Percentiles rank a stretch among this genome's conserved stretches.
Evolutionary conservation across 2,113 vertebrate genomes (phyloP).

Genomic region (Colius striatus): DNA sequence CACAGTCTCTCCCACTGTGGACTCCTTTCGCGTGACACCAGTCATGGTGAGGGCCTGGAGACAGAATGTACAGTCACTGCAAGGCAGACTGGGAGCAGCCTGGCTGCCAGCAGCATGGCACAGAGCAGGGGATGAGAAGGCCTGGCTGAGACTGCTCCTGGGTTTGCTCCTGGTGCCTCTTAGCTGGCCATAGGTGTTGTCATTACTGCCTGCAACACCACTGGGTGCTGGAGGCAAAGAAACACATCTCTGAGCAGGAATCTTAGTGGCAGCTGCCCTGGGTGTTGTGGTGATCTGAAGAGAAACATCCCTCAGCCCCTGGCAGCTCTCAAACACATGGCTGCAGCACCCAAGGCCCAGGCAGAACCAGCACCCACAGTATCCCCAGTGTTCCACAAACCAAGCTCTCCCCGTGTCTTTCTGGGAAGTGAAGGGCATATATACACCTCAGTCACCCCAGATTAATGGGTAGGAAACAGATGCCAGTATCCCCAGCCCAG

Average conservation of each 20-base stretch:
- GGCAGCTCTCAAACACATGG: background rate
- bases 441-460: background rate
- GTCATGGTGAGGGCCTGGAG: slow-evolving; percentile 87
- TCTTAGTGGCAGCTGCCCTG: background rate
- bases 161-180: background rate
- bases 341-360: background rate
- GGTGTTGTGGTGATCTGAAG: background rate
- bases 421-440: background rate
- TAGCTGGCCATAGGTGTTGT: background rate
- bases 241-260: background rate
- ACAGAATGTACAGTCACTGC: background rate
- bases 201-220: background rate
- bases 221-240: background rate
- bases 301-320: background rate
- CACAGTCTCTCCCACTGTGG: slow-evolving; percentile 91
- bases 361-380: background rate
- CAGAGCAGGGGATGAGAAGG: background rate
- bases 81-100: background rate
- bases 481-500: background rate
- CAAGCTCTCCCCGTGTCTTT: background rate
- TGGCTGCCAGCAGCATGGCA: background rate
- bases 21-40: slow-evolving; percentile 83
- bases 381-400: background rate
- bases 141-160: background rate
- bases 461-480: background rate